phyloP scores from a whole-genome alignment of 2,113 vertebrate genomes.

The Phalacrocorax carbo region DNA sequence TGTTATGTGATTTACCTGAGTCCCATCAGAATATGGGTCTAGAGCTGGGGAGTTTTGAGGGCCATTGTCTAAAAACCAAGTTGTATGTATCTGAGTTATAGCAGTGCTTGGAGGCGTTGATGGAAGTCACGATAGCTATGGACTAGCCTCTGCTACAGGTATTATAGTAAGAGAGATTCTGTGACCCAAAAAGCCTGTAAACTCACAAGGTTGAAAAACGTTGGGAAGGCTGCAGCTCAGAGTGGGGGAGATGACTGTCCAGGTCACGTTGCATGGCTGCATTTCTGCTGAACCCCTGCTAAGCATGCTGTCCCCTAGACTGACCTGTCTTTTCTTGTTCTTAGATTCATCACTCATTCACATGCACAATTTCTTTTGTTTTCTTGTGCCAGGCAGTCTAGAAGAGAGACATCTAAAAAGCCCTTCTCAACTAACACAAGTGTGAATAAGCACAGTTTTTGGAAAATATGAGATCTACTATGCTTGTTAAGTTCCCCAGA shows the following conservation, averaged over 20 bases:
- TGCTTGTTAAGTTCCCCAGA: not conserved
- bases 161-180: not conserved
- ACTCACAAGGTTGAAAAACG: not conserved
- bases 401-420: not conserved
- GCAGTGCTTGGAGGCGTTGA: not conserved
- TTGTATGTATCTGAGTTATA: not conserved
- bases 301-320: not conserved
- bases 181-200: not conserved
- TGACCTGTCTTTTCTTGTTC: not conserved
- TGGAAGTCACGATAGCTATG: accelerated
- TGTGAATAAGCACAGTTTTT: not conserved
- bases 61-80: not conserved
- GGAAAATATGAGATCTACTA: not conserved
- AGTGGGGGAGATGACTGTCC: not conserved
- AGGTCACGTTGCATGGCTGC: not conserved
- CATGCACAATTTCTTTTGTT: not conserved
- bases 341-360: not conserved
- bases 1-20: not conserved
- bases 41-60: not conserved
- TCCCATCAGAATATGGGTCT: not conserved
- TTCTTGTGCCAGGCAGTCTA: not conserved
- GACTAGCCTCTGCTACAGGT: not conserved
- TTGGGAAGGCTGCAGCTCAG: not conserved
- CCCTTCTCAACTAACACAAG: not conserved
- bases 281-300: not conserved